Evolutionary conservation across 1,140 invertebrate species (phyloP), one percentile per base, ranked within the genome.

Genomic region (Coptotermes formosanus): DNA sequence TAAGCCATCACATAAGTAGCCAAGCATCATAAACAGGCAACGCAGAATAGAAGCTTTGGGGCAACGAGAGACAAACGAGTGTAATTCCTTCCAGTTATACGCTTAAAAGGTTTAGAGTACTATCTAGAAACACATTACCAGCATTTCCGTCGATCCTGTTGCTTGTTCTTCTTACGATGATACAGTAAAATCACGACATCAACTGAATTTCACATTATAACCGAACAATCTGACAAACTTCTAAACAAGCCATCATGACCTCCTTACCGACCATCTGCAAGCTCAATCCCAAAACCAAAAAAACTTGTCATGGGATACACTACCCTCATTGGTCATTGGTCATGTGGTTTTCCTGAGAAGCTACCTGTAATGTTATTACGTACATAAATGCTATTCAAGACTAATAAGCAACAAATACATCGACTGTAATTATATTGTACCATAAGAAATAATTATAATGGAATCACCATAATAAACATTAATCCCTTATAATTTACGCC

Each of bases 311-410:
- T 38, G 85, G 43, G 16, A 48, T 43, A 6, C 32, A 81, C 25
- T 30, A 25, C 45, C 52, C n/a, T 75, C 23, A 85, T 85, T 85
- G 85, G 85, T 25, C 14, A 43, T 23, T 64, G 44, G 85, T 85
- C 85, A 85, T 64, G 85, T 85, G 85, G 64, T 48, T 14, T 85
- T 21, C 85, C 30, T 85, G 85, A 85, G 55, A 21, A 85, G 85
- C 85, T 85, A 9, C 21, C 9, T 75, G 7, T 75, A 75, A 75
- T 75, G n/a, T 75, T n/a, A 75, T 75, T n/a, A 30, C 14, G 25
- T 25, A n/a, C n/a, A 75, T 75, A 30, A 75, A n/a, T 75, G 64
- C 1, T 25, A 30, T n/a, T 16, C 2, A 75, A 4, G 30, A 75
- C 25, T 75, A 11, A 30, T 75, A 75, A 75, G 7, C n/a, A 75